Evolutionary conservation across 2,888 invertebrate species (phyloP).

Genomic region (Galeopsomyia nigrocyanea): DNA sequence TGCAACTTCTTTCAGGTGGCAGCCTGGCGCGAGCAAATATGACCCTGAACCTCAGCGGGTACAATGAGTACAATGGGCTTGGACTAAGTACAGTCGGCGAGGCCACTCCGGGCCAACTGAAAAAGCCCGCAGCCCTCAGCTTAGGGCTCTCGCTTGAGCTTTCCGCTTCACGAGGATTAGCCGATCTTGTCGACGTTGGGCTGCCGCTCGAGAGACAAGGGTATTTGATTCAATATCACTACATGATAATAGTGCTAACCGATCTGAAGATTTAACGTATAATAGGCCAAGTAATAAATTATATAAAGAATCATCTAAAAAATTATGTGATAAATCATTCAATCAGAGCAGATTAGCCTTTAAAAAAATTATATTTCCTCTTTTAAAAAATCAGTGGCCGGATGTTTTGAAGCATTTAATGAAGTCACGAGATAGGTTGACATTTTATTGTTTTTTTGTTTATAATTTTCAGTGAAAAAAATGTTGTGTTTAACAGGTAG

Average conservation of each 20-base stretch:
- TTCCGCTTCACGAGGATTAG: slow-evolving; percentile 71
- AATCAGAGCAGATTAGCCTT: too few species aligned
- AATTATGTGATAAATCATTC: too few species aligned
- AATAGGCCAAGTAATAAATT: too few species aligned
- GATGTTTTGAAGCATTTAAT: neutral
- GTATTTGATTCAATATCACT: slow-evolving; percentile 70
- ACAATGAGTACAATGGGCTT: slow-evolving; percentile 51
- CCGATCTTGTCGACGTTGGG: slow-evolving; percentile 83
- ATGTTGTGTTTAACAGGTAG: too few species aligned
- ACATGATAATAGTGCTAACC: neutral
- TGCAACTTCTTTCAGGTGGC: slow-evolving; percentile 66
- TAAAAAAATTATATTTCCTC: neutral
- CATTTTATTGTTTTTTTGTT: too few species aligned
- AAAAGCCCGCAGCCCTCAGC: slow-evolving; percentile 68
- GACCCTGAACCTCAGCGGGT: slow-evolving; percentile 76
- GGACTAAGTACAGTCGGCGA: slow-evolving; percentile 66
- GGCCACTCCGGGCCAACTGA: slow-evolving; percentile 52
- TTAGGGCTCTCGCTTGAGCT: slow-evolving; percentile 70
- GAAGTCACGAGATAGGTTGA: neutral
- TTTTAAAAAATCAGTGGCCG: too few species aligned
- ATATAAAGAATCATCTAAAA: neutral
- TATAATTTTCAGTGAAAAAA: too few species aligned
- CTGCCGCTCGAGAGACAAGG: slow-evolving; percentile 90
- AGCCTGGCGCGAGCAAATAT: slow-evolving; percentile 75
- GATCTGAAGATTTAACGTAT: too few species aligned